Conservation (phyloP, 2,113 vertebrate species). For the Probosciger aterrimus region DNA sequence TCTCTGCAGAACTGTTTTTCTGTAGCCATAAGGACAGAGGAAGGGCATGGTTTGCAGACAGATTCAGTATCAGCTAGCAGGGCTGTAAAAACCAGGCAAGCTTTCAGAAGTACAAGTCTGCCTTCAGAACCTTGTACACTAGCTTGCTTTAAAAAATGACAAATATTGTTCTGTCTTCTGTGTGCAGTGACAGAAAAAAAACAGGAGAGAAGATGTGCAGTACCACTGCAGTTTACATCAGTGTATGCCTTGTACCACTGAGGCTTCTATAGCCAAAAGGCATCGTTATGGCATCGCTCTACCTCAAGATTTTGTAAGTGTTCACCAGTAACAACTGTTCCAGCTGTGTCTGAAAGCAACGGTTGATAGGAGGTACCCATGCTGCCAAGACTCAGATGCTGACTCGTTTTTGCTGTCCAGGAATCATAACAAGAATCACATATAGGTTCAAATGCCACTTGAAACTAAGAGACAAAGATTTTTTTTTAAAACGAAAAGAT, state of each 20-base stretch:
- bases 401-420: background rate
- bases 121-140: background rate
- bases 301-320: background rate
- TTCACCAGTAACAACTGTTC: background rate
- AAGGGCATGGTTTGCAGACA: background rate
- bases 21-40: background rate
- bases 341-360: background rate
- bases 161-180: background rate
- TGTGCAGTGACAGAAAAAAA: background rate
- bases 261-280: background rate
- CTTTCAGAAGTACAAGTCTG: background rate
- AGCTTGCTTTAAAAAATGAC: background rate
- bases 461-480: background rate
- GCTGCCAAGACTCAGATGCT: background rate
- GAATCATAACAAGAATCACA: background rate
- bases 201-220: background rate
- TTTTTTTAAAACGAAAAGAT: background rate
- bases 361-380: background rate
- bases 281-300: background rate
- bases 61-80: background rate
- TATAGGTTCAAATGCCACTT: background rate
- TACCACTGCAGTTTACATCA: background rate
- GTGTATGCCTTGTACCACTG: background rate
- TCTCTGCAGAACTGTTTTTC: background rate
- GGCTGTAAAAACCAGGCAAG: background rate